Evolutionary conservation across 2,888 invertebrate species (phyloP).

Genomic region (Catocala nupta): DNA sequence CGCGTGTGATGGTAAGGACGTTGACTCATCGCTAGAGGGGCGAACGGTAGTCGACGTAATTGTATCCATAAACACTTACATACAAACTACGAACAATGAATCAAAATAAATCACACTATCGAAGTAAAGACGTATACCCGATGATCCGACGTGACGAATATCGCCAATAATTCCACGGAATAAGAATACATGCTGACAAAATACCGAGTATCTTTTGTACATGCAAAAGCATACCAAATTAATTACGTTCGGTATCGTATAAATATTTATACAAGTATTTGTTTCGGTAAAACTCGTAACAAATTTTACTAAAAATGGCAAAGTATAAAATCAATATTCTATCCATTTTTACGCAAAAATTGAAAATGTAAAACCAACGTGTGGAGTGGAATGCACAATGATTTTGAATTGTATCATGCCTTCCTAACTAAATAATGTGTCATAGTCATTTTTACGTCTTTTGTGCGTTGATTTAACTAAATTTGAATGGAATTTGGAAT

Average conservation of each 20-base stretch:
- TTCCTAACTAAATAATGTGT: conserved; percentile 28
- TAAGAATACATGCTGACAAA: conserved; percentile 6
- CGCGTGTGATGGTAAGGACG: conserved; percentile 48
- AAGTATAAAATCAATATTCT: conserved; percentile 55
- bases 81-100: conserved; percentile 40
- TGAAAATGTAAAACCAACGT: conserved; percentile 52
- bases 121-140: conserved; percentile 27
- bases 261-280: conserved; percentile 30
- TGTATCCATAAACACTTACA: conserved; percentile 38
- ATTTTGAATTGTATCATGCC: conserved; percentile 43
- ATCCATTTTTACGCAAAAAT: conserved; percentile 58
- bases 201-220: conserved; percentile 2
- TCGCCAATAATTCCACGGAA: conserved; percentile 9
- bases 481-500: conserved; percentile 35
- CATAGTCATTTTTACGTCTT: conserved; percentile 31
- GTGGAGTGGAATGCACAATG: conserved; percentile 57
- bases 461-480: conserved; percentile 36
- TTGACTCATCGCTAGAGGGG: conserved; percentile 56
- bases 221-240: conserved; percentile 16
- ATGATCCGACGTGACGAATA: conserved; percentile 14
- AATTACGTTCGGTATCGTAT: conserved; percentile 21
- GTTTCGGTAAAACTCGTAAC: conserved; percentile 28
- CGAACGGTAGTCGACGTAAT: conserved; percentile 36
- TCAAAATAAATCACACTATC: conserved; percentile 27
- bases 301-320: conserved; percentile 39